Base-by-base conservation (phyloP, 2,113 vertebrate species). In the Onychorhynchus coronatus region DNA sequence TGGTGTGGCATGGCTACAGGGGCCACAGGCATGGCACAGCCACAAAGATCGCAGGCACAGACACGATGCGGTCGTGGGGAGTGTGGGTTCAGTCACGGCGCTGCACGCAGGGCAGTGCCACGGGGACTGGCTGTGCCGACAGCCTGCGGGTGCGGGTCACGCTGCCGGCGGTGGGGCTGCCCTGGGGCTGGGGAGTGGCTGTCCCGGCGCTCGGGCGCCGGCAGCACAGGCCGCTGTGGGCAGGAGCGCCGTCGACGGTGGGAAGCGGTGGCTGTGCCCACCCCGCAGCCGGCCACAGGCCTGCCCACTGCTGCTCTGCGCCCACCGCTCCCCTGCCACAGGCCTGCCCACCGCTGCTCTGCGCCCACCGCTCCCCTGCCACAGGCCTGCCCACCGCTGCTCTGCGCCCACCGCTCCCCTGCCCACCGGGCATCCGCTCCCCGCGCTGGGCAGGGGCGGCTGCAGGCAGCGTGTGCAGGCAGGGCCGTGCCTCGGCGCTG, bases 131-230 rank as follows among this genome's bases (percentile, higher is more conserved):
- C 56, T 3, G 3, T 8, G 19, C 76, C 6, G 3, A 16, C 49
- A 18, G 39, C 9, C 75, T 3, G 56, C 6, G 12, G 44, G 25
- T 8, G 0, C 0, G 2, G 30, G 15, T 14, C 11, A 3, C 37
- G 53, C 35, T 42, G 30, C 46, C 3, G 3, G 46, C 0, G 11
- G 66, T 3, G 31, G 39, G 2, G 19, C 50, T 20, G 44, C 50
- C 12, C 4, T 22, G 22, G 49, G 24, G 22, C 50, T 2, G 3
- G 30, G 12, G 7, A 30, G 22, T 0, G 59, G 16, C 11, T 3
- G 8, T 25, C 21, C 4, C 0, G 7, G 50, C 37, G 13, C 14
- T 8, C 1, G 12, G 33, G 46, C 7, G 2, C 17, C 8, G 4
- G 11, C 10, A 13, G 25, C 14, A 1, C 17, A 21, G 37, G 20